A percentile compares a stretch with the other conserved stretches of the same genome.
Conservation (phyloP, 2,888 invertebrate species). For the Andrena trimmerana region DNA sequence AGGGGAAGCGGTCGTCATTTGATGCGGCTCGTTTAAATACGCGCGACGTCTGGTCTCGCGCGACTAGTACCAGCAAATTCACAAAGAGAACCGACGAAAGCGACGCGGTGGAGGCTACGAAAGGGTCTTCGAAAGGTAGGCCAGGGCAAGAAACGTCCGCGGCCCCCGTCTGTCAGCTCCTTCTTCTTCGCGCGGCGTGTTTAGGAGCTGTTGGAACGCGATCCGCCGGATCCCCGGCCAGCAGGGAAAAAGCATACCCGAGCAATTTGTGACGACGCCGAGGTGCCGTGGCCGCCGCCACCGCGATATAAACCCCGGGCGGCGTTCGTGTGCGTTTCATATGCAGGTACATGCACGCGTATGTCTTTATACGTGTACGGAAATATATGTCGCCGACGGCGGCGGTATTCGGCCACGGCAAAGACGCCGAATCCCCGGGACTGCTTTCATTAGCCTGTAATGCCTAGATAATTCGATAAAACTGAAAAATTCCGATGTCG, state of each 20-base stretch:
- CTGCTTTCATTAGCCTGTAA: slow-evolving; percentile 82
- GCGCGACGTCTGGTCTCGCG: slow-evolving; percentile 3
- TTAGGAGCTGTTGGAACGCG: slow-evolving; percentile 81
- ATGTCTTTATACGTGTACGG: slow-evolving; percentile 69
- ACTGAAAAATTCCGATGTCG: slow-evolving; percentile 83
- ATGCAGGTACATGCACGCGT: slow-evolving; percentile 46
- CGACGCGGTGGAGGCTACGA: slow-evolving; percentile 5
- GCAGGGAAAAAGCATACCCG: slow-evolving; percentile 75
- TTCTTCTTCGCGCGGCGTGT: slow-evolving; percentile 72
- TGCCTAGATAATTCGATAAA: slow-evolving; percentile 84
- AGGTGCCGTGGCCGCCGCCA: slow-evolving; percentile 71
- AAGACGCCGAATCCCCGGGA: slow-evolving; percentile 52
- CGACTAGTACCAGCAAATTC: slow-evolving; percentile 26
- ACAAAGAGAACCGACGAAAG: slow-evolving; percentile 55
- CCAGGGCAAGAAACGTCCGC: slow-evolving; percentile 44
- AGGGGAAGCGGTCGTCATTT: slow-evolving; percentile 18
- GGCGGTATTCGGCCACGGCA: slow-evolving; percentile 56
- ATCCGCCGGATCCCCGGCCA: slow-evolving; percentile 67
- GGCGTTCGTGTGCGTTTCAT: slow-evolving; percentile 32
- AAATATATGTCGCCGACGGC: slow-evolving; percentile 58
- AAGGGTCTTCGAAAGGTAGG: slow-evolving; percentile 2
- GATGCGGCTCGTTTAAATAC: slow-evolving; percentile 58
- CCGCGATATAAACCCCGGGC: slow-evolving; percentile 50
- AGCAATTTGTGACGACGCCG: slow-evolving; percentile 80
- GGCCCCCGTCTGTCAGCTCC: slow-evolving; percentile 34